These are phyloP conservation scores for Lophius piscatorius DNA, from an alignment of 2,113 vertebrate species.

Conservation along the genomic window DNA sequence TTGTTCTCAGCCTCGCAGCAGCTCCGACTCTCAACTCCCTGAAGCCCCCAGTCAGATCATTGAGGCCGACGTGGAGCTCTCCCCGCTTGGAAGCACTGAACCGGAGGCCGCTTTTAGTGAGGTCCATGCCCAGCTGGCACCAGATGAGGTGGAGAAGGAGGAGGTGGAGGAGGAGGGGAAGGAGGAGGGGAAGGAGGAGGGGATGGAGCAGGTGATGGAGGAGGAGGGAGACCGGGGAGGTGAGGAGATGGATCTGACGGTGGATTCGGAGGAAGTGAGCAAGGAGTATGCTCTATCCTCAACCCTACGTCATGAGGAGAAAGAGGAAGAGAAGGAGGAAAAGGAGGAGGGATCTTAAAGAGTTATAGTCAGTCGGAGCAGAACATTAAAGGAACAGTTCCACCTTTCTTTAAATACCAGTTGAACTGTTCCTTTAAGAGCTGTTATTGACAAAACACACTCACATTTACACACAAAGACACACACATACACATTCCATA, in stretches of 20 bases:
- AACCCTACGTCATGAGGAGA: constrained; percentile 69
- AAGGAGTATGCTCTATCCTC: constrained; percentile 75
- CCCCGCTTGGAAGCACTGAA: constrained; percentile 27
- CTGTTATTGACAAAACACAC: not conserved
- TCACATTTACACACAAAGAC: not conserved
- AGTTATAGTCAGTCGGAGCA: not conserved
- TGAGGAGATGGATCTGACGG: constrained; percentile 7
- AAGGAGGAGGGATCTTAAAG: constrained; percentile 28
- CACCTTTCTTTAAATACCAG: not conserved
- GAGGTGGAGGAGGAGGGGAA: constrained; percentile 16
- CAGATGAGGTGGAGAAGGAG: constrained; percentile 59
- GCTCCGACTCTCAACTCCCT: constrained; percentile 48
- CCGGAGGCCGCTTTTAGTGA: constrained; percentile 75
- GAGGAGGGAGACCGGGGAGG: constrained; percentile 35
- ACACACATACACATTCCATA: constrained; percentile 1
- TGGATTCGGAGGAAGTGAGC: constrained; percentile 63
- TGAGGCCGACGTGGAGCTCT: constrained; percentile 51
- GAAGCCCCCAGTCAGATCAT: constrained; percentile 39
- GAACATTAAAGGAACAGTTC: constrained; percentile 9
- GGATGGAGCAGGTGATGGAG: constrained; percentile 53
- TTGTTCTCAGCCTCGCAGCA: constrained; percentile 55
- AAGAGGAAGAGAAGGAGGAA: constrained; percentile 33
- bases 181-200: constrained; percentile 24
- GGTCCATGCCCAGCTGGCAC: constrained; percentile 78
- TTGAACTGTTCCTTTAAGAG: constrained; percentile 2